Evolutionary conservation across 2,797 vertebrate genomes (phyloP).

Genomic region (Epinephelus coioides): DNA sequence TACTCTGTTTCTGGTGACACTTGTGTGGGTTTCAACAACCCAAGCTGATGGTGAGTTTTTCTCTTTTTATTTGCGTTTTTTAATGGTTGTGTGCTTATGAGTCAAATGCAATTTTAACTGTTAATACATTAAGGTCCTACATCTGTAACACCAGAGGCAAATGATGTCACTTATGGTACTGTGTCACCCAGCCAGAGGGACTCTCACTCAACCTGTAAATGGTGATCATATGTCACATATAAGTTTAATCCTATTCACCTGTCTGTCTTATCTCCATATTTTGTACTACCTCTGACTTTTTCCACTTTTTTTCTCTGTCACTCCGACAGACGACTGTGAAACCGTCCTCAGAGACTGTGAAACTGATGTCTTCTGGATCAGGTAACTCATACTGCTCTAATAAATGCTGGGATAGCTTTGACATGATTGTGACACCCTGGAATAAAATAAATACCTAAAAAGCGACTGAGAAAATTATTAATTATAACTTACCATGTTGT

Average conservation of each 20-base stretch:
- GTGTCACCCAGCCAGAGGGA: rapidly evolving
- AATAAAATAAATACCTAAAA: background rate
- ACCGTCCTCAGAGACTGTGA: rapidly evolving
- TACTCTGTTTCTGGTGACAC: background rate
- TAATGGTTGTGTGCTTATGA: background rate
- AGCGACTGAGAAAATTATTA: background rate
- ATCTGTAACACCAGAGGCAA: rapidly evolving
- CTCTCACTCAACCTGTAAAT: background rate
- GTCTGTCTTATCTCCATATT: background rate
- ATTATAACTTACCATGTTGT: background rate
- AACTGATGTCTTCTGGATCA: rapidly evolving
- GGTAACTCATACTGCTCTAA: conserved; percentile 43
- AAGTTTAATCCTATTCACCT: background rate
- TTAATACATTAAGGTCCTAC: background rate
- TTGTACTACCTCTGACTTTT: background rate
- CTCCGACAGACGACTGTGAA: background rate
- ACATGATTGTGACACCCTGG: background rate
- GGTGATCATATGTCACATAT: background rate
- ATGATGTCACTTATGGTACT: background rate
- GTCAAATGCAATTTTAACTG: background rate
- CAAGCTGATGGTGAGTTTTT: conserved; percentile 33
- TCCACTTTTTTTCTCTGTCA: background rate
- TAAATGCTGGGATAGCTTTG: background rate
- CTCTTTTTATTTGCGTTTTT: background rate
- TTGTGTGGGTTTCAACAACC: conserved; percentile 16